A percentile compares a stretch with the other conserved stretches of the same genome.
Conservation (phyloP, 2,888 invertebrate genomes). For the Calameuta idolon region DNA sequence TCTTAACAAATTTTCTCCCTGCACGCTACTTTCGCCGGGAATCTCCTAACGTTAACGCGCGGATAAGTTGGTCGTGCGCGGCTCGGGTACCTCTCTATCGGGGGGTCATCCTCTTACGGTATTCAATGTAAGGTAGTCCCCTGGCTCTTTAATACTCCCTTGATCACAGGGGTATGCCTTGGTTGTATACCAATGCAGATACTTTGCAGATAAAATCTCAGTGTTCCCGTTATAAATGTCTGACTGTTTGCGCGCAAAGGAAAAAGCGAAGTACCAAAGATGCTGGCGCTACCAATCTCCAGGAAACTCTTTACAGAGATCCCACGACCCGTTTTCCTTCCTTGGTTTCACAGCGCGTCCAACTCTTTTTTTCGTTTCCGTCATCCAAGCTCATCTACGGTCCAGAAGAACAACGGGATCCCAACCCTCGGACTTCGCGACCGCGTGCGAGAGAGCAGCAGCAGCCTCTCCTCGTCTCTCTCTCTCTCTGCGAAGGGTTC, state of each 20-base stretch:
- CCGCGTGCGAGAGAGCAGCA: not conserved
- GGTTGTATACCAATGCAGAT: not conserved
- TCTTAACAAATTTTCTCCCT: not conserved
- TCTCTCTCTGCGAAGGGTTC: not conserved
- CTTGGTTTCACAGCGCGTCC: not conserved
- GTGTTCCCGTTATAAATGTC: not conserved
- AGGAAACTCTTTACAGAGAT: not conserved
- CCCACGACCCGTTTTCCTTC: not conserved
- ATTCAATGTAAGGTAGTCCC: not conserved
- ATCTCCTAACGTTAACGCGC: too few relatives aligned
- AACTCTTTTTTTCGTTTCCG: not conserved
- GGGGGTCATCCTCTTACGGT: not conserved
- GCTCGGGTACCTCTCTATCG: not conserved
- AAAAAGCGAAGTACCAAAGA: not conserved
- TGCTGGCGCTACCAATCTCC: not conserved
- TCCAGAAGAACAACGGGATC: constrained; percentile 32
- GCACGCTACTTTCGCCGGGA: not conserved
- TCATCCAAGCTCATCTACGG: not conserved
- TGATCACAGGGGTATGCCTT: not conserved
- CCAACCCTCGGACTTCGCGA: not conserved
- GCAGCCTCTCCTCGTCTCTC: not conserved
- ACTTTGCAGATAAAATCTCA: not conserved
- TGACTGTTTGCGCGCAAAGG: not conserved
- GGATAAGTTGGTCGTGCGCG: not conserved
- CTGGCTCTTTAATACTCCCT: not conserved